phyloP scores from a whole-genome alignment of 2,888 invertebrate genomes.

The Galeopsomyia nigrocyanea region DNA sequence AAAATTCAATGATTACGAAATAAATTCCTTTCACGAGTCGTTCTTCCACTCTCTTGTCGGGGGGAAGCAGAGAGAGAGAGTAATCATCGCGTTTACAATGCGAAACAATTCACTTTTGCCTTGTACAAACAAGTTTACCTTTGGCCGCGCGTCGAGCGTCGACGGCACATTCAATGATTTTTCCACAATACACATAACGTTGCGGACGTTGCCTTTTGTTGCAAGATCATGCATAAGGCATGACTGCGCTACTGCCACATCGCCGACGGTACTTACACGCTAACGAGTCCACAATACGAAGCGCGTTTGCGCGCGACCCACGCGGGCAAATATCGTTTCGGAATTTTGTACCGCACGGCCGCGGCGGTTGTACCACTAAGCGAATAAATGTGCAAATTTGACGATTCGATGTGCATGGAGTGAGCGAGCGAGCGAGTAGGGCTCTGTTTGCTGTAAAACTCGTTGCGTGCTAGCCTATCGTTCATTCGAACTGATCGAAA shows the following conservation, averaged over 20 bases:
- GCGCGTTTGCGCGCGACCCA: not conserved
- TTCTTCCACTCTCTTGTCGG: no score
- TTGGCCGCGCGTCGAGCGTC: not conserved
- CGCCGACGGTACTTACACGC: constrained; percentile 5
- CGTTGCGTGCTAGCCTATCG: not conserved
- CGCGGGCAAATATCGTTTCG: constrained; percentile 46
- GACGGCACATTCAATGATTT: not conserved
- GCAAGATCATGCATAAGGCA: constrained; percentile 33
- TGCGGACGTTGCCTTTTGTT: constrained; percentile 4
- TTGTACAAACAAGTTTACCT: constrained; percentile 19
- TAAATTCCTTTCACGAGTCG: no score
- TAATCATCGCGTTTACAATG: no score
- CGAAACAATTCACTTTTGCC: constrained; percentile 15
- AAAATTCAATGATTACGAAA: no score
- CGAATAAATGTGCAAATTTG: constrained; percentile 67
- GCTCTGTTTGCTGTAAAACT: constrained; percentile 45
- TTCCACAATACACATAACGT: constrained; percentile 6
- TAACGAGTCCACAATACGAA: constrained; percentile 16
- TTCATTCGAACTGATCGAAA: not conserved
- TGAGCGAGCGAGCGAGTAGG: not conserved
- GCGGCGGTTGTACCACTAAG: constrained; percentile 53
- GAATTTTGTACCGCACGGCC: constrained; percentile 57
- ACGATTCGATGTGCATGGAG: constrained; percentile 50
- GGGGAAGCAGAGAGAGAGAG: no score
- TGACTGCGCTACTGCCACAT: not conserved